These are phyloP conservation scores for Dromaius novaehollandiae DNA, from an alignment of 2,113 vertebrate genomes.

Conservation along the genomic window DNA sequence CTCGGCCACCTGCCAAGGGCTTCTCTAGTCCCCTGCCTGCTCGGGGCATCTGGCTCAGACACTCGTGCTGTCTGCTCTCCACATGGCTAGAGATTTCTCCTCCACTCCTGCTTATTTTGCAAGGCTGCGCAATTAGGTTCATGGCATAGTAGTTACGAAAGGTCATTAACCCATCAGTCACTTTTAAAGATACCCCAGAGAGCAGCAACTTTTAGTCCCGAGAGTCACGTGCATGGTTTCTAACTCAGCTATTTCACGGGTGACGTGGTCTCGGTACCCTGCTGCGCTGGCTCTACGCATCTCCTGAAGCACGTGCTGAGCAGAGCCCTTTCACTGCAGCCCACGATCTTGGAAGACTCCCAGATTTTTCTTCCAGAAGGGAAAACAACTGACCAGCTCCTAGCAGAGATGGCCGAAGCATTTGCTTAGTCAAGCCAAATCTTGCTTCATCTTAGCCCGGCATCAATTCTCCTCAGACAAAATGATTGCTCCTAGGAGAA, in stretches of 20 bases:
- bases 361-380: not conserved
- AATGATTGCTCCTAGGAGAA: not conserved
- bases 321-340: not conserved
- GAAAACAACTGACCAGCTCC: not conserved
- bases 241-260: not conserved
- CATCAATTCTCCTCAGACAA: not conserved
- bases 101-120: not conserved
- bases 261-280: fast-evolving
- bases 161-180: not conserved
- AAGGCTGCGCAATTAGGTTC: not conserved
- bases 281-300: no score
- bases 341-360: not conserved
- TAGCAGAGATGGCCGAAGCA: not conserved
- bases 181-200: not conserved
- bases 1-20: no score
- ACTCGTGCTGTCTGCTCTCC: not conserved
- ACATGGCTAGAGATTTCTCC: not conserved
- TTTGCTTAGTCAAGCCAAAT: fast-evolving
- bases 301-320: no score
- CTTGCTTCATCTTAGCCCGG: fast-evolving
- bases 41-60: not conserved
- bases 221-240: not conserved
- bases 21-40: no score
- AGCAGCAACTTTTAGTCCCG: not conserved
- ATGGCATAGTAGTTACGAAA: not conserved